Evolutionary conservation across 2,888 invertebrate genomes (phyloP).

Genomic region (Dioctria rufipes): DNA sequence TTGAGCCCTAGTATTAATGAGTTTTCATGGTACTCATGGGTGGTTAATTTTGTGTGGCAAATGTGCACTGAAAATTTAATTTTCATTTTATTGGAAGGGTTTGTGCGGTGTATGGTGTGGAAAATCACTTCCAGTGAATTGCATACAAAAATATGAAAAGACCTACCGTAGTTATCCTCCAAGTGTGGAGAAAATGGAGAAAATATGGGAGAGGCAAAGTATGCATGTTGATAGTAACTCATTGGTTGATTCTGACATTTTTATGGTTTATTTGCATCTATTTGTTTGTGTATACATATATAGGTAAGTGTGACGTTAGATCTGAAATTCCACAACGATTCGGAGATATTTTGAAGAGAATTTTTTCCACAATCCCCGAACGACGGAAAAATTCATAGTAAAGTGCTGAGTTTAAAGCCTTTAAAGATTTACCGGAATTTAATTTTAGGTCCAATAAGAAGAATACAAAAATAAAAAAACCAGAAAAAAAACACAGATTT

Average conservation of each 20-base stretch:
- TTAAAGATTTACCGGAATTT: background rate
- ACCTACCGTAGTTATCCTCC: background rate
- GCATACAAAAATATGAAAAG: too few species aligned
- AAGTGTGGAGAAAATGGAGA: background rate
- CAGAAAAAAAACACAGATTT: background rate
- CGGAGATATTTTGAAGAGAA: background rate
- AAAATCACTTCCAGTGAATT: too few species aligned
- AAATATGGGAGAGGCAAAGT: background rate
- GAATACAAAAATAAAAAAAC: background rate
- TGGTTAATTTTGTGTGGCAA: slow-evolving; percentile 40
- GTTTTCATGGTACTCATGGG: slow-evolving; percentile 30
- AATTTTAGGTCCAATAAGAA: too few species aligned
- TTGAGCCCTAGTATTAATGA: slow-evolving; percentile 6
- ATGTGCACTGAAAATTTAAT: slow-evolving; percentile 31
- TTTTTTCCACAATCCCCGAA: background rate
- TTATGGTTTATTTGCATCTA: slow-evolving; percentile 31
- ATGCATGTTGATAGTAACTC: background rate
- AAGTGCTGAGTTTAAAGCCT: background rate
- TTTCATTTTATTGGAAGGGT: background rate
- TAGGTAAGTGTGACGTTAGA: slow-evolving; percentile 3
- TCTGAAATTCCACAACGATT: background rate
- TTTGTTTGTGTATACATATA: background rate
- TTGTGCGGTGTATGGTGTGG: too few species aligned
- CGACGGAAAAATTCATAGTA: background rate
- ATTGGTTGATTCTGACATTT: slow-evolving; percentile 22